These are phyloP conservation scores for Rhinolophus ferrumequinum DNA, from an alignment of 2,113 vertebrate species.

Conservation along the genomic window DNA sequence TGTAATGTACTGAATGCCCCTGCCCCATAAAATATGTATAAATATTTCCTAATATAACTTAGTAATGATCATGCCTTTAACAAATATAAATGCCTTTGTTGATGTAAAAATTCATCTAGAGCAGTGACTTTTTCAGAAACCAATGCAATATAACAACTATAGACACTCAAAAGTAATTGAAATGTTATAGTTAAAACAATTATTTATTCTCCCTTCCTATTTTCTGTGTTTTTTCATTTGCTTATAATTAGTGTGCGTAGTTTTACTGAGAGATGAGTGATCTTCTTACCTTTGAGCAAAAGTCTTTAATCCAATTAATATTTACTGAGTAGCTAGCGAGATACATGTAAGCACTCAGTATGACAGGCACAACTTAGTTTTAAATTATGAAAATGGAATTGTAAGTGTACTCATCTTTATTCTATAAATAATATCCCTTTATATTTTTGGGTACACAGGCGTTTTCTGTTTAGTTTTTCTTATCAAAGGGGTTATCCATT, in stretches of 20 bases:
- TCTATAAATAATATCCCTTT: neutral
- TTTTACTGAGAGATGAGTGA: neutral
- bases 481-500: neutral
- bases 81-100: neutral
- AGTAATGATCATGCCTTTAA: neutral
- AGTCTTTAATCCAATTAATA: constrained; percentile 4
- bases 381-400: neutral
- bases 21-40: neutral
- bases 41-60: neutral
- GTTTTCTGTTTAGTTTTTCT: neutral
- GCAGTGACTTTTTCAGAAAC: constrained; percentile 10
- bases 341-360: neutral
- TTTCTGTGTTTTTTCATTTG: neutral
- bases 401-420: neutral
- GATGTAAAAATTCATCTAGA: neutral
- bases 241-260: neutral
- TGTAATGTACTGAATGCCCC: neutral
- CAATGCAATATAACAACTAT: neutral
- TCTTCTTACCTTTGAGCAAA: constrained; percentile 4
- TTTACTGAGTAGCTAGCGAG: neutral
- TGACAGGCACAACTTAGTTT: neutral
- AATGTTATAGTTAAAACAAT: neutral
- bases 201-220: neutral
- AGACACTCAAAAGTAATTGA: neutral
- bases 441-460: neutral